Conservation (phyloP, 1,140 invertebrate species). For the Drosophila sucinea region DNA sequence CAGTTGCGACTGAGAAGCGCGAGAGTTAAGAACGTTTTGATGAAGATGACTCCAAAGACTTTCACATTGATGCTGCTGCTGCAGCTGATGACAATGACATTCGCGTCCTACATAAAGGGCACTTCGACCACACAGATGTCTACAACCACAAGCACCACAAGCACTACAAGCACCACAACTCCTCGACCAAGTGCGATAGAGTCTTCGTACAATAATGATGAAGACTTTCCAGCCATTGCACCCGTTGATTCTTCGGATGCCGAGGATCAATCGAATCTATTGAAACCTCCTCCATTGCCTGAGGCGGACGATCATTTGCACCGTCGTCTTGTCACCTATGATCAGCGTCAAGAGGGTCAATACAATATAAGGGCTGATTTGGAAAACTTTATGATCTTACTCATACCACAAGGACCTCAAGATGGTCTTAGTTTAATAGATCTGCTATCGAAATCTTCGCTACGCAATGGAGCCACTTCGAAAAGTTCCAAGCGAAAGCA, state of each 20-base stretch:
- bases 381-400: slow-evolving; percentile 86
- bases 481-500: slow-evolving; percentile 61
- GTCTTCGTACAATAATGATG: slow-evolving; percentile 38
- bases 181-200: slow-evolving; percentile 17
- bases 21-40: slow-evolving; percentile 66
- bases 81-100: not conserved
- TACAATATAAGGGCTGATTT: slow-evolving; percentile 87
- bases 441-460: slow-evolving; percentile 78
- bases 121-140: not conserved
- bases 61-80: slow-evolving; percentile 45
- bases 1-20: slow-evolving; percentile 74
- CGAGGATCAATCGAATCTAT: slow-evolving; percentile 24
- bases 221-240: slow-evolving; percentile 58
- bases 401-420: slow-evolving; percentile 84
- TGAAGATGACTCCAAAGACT: slow-evolving; percentile 54
- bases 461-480: slow-evolving; percentile 28
- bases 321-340: slow-evolving; percentile 83
- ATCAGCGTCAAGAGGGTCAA: slow-evolving; percentile 87
- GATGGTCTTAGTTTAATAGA: slow-evolving; percentile 81
- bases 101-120: slow-evolving; percentile 7
- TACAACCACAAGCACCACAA: slow-evolving; percentile 9
- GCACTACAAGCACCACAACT: slow-evolving; percentile 19
- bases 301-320: slow-evolving; percentile 41
- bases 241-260: slow-evolving; percentile 36
- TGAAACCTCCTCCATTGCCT: slow-evolving; percentile 38